Evolutionary conservation across 2,888 invertebrate species (phyloP).

Genomic region (Rhimphoctona megacephalus): DNA sequence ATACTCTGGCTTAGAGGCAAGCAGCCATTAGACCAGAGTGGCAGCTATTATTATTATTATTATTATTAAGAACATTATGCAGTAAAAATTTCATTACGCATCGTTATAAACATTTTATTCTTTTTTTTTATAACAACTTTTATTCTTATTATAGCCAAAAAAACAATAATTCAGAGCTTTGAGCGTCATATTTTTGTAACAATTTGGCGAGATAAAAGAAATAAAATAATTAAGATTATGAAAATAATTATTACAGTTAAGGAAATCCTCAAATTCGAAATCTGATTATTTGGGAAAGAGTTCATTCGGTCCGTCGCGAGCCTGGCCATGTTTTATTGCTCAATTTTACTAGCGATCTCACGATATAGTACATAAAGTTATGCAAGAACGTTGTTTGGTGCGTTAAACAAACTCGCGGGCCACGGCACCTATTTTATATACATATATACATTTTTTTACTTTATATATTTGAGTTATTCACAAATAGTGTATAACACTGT

Average conservation of each 20-base stretch:
- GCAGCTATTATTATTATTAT: not conserved
- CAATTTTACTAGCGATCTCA: constrained; percentile 57
- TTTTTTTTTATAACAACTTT: too few relatives aligned
- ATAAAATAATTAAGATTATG: not conserved
- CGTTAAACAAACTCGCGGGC: constrained; percentile 48
- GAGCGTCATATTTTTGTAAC: not conserved
- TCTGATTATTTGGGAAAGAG: constrained; percentile 36
- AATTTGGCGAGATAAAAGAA: not conserved
- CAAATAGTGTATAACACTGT: constrained; percentile 8
- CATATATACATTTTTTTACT: not conserved
- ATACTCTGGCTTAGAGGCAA: too few relatives aligned
- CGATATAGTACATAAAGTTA: constrained; percentile 40
- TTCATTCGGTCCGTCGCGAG: constrained; percentile 10
- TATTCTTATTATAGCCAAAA: too few relatives aligned
- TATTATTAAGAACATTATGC: not conserved
- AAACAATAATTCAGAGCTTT: too few relatives aligned
- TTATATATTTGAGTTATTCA: constrained; percentile 17
- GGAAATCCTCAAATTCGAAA: constrained; percentile 19
- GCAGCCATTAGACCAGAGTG: too few relatives aligned
- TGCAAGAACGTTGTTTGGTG: constrained; percentile 50
- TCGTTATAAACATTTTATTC: too few relatives aligned
- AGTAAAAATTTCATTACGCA: too few relatives aligned
- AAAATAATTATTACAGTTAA: not conserved
- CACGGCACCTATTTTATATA: constrained; percentile 1
- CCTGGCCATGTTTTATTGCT: constrained; percentile 55